Percentiles rank a stretch among this genome's conserved stretches.
phyloP scores from a whole-genome alignment of 2,797 vertebrate species.

The Propithecus perrieri region DNA sequence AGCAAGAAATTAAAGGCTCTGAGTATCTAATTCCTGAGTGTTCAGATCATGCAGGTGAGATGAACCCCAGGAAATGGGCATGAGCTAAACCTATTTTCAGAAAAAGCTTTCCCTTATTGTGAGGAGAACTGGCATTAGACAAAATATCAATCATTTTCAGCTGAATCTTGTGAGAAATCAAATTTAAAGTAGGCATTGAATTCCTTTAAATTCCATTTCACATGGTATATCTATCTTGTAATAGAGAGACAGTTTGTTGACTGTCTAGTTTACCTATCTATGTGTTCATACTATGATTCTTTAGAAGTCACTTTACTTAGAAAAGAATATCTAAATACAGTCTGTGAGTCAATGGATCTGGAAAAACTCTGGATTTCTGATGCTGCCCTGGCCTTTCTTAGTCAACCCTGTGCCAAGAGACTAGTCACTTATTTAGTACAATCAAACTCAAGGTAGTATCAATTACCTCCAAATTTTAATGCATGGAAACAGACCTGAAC shows the following conservation, averaged over 20 bases:
- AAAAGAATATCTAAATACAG: constrained; percentile 16
- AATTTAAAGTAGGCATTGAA: not conserved
- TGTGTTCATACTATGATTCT: not conserved
- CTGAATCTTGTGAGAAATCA: not conserved
- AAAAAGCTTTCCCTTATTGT: not conserved
- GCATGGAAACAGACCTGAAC: not conserved
- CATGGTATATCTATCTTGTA: not conserved
- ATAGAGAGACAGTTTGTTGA: not conserved
- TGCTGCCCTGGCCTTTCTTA: not conserved
- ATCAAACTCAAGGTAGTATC: not conserved
- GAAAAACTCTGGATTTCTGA: not conserved
- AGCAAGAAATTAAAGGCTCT: constrained; percentile 32
- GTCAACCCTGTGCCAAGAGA: not conserved
- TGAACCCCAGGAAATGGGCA: not conserved
- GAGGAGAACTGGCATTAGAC: constrained; percentile 10
- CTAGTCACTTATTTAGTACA: not conserved
- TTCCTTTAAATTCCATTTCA: constrained; percentile 49
- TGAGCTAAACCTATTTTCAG: not conserved
- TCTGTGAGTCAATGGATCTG: not conserved
- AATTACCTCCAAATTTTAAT: constrained; percentile 38
- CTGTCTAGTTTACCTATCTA: not conserved
- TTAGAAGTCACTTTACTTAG: constrained; percentile 33
- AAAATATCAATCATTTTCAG: constrained; percentile 14
- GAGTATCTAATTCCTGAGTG: not conserved
- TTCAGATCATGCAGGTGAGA: not conserved